phyloP scores from a whole-genome alignment of 2,113 vertebrate species.

The Melanostigma gelatinosum region DNA sequence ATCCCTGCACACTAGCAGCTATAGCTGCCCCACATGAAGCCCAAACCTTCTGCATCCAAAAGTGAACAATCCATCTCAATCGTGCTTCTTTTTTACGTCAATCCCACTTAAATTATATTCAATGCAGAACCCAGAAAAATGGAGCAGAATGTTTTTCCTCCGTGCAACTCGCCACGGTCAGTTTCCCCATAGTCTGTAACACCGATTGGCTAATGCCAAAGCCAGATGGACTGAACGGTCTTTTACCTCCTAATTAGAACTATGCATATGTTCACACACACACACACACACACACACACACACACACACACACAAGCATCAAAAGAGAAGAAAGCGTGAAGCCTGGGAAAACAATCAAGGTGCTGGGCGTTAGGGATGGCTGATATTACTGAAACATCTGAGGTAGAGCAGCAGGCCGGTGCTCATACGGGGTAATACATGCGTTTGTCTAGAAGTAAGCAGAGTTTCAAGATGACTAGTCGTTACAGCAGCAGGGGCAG shows the following conservation, averaged over 20 bases:
- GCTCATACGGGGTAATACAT: slow-evolving; percentile 39
- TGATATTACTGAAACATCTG: slow-evolving; percentile 51
- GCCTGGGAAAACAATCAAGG: slow-evolving; percentile 69
- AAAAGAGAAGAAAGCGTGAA: slow-evolving; percentile 39
- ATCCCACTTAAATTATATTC: slow-evolving; percentile 55
- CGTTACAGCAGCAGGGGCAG: slow-evolving; percentile 32
- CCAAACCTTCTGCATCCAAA: slow-evolving; percentile 14
- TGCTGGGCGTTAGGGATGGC: slow-evolving; percentile 27
- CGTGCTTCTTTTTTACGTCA: slow-evolving; percentile 36
- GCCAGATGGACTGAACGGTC: slow-evolving; percentile 73
- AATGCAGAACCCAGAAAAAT: slow-evolving; percentile 60
- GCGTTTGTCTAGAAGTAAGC: slow-evolving; percentile 29
- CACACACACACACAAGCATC: slow-evolving; percentile 13
- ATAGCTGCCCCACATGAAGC: slow-evolving; percentile 7
- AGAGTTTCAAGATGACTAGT: slow-evolving; percentile 39
- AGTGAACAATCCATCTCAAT: slow-evolving; percentile 28
- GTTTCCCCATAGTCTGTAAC: slow-evolving; percentile 61
- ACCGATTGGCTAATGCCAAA: slow-evolving; percentile 71
- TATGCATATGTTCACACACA: slow-evolving; percentile 44
- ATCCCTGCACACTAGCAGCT: slow-evolving; percentile 16
- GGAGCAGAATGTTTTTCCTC: slow-evolving; percentile 52
- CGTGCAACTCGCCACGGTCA: slow-evolving; percentile 65
- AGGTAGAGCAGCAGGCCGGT: slow-evolving; percentile 30
- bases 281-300: slow-evolving; percentile 6
- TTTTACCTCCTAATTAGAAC: slow-evolving; percentile 76